A percentile compares a stretch with the other conserved stretches of the same genome.
Evolutionary conservation across 2,797 vertebrate genomes (phyloP).

Genomic region (Paedocypris micromegethes): DNA sequence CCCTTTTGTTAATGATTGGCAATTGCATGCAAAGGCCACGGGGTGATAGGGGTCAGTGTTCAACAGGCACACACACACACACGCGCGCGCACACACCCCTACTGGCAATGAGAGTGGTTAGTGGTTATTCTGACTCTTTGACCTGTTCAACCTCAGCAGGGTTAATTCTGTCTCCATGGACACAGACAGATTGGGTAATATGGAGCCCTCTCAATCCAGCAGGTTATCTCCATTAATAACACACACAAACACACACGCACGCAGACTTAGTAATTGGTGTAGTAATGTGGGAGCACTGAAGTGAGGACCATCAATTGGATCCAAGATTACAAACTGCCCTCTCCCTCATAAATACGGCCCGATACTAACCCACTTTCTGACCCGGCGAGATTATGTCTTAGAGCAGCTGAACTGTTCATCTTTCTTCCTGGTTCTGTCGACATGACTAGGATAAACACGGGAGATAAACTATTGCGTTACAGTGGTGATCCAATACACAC

Average conservation of each 20-base stretch:
- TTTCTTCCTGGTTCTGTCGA: slow-evolving; percentile 48
- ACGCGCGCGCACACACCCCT: slow-evolving; percentile 12
- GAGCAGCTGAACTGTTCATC: slow-evolving; percentile 62
- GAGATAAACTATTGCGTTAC: slow-evolving; percentile 28
- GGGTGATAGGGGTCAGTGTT: slow-evolving; percentile 27
- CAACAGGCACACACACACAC: slow-evolving; percentile 22
- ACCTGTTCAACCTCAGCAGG: slow-evolving; percentile 50
- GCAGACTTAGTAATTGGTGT: slow-evolving; percentile 60
- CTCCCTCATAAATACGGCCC: slow-evolving; percentile 74
- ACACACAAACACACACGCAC: slow-evolving; percentile 45
- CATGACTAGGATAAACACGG: slow-evolving; percentile 49
- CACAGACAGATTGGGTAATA: slow-evolving; percentile 66
- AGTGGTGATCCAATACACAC: background rate
- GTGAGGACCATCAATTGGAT: slow-evolving; percentile 64
- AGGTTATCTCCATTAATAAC: slow-evolving; percentile 76
- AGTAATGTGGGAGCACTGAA: slow-evolving; percentile 63
- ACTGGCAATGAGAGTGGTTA: slow-evolving; percentile 48
- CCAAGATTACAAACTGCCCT: slow-evolving; percentile 59
- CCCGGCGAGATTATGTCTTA: slow-evolving; percentile 60
- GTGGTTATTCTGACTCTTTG: slow-evolving; percentile 57
- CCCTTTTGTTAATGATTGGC: slow-evolving; percentile 36
- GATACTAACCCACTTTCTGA: slow-evolving; percentile 74
- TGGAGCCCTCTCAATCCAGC: slow-evolving; percentile 55
- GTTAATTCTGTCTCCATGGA: slow-evolving; percentile 60
- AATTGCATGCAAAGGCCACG: slow-evolving; percentile 29